Evolutionary conservation across 2,888 invertebrate genomes (phyloP).

Genomic region (Crioceris asparagi): DNA sequence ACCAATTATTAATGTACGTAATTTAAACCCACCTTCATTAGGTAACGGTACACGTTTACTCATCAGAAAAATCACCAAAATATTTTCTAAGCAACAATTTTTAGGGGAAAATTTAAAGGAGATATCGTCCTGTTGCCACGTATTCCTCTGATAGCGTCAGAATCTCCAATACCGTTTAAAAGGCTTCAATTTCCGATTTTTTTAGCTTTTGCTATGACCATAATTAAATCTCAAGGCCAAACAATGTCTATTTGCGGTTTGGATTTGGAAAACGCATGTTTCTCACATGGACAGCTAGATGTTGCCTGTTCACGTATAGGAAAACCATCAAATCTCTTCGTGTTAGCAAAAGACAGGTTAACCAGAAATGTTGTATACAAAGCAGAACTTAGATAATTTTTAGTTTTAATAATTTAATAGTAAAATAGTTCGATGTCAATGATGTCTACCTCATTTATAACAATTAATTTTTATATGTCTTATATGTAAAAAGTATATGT

Average conservation of each 20-base stretch:
- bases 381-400: too few species aligned
- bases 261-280: not conserved
- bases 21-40: not conserved
- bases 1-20: not conserved
- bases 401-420: too few species aligned
- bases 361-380: too few species aligned
- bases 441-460: too few species aligned
- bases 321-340: not conserved
- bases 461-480: too few species aligned
- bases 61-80: too few species aligned
- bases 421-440: too few species aligned
- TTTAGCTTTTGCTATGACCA: not conserved
- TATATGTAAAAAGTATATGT: too few species aligned
- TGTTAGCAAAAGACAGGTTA: too few species aligned
- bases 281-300: not conserved
- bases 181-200: too few species aligned
- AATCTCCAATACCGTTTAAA: not conserved
- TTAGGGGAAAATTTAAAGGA: not conserved
- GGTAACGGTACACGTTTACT: too few species aligned
- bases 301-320: not conserved
- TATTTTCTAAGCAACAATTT: not conserved
- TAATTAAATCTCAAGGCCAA: not conserved
- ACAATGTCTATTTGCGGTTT: not conserved
- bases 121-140: not conserved
- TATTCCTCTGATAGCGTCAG: not conserved